Base-by-base conservation (phyloP, 1,140 invertebrate species). In the Hypothenemus hampei region DNA sequence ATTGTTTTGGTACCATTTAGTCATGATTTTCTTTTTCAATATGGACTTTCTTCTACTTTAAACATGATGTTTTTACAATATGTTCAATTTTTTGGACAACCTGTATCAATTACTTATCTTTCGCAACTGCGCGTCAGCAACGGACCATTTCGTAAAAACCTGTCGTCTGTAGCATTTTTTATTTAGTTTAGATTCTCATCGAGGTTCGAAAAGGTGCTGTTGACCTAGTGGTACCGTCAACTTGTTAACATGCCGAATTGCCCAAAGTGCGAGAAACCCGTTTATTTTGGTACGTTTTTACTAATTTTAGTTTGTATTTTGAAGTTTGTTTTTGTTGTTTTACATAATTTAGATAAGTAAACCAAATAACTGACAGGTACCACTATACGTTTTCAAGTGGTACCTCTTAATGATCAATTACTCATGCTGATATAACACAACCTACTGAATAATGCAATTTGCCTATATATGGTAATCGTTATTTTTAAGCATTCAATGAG, bases 271-370 rank as follows among this genome's bases (percentile, higher is more conserved):
- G 59, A 61, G 1, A 64, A 64, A 55, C 59, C 59, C 18, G 62
- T 64, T 33, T 64, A 64, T 50, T 64, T 64, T 57, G 62, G 62
- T 64, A 59, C 24, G 62, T 60, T 22, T 31, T 29, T 29, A 11
- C 5, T 29, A 5, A 29, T 29, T 6, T 29, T 6, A 29, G 11
- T 29, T 6, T 29, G 5, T 11, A 29, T 11, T n/a, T n/a, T n/a
- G n/a, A n/a, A n/a, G n/a, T n/a, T n/a, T n/a, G n/a, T n/a, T n/a
- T n/a, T n/a, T n/a, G n/a, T n/a, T n/a, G n/a, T n/a, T n/a, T n/a
- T n/a, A n/a, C n/a, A n/a, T n/a, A n/a, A n/a, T n/a, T n/a, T n/a
- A n/a, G n/a, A n/a, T n/a, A n/a, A n/a, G n/a, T n/a, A n/a, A n/a
- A n/a, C n/a, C n/a, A n/a, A n/a, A n/a, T n/a, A n/a, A n/a, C n/a